A percentile compares a stretch with the other conserved stretches of the same genome.
These are phyloP conservation scores for Acanthurus leucopareius DNA, from an alignment of 2,797 vertebrate genomes.

Conservation along the genomic window DNA sequence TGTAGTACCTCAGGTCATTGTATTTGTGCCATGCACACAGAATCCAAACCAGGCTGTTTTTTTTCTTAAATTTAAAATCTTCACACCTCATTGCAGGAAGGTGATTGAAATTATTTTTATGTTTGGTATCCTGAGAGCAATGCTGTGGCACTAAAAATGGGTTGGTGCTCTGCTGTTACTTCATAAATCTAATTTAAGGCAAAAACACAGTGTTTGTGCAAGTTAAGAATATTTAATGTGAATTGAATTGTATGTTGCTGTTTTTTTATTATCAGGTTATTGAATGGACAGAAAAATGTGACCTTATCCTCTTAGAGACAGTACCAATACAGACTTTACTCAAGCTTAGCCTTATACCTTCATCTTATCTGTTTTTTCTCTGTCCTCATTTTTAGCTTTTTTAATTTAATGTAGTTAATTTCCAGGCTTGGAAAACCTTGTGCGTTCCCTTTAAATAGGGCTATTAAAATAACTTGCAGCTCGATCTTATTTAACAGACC, in stretches of 20 bases:
- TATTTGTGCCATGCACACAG: background rate
- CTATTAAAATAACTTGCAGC: constrained; percentile 50
- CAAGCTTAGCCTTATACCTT: background rate
- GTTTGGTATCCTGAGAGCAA: background rate
- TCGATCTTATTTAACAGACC: constrained; percentile 46
- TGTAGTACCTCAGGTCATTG: background rate
- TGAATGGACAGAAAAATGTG: background rate
- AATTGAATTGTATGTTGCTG: background rate
- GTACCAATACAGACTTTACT: background rate
- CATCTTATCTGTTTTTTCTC: constrained; percentile 1
- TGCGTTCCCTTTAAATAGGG: constrained; percentile 34
- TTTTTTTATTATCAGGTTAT: background rate
- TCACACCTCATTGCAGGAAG: background rate
- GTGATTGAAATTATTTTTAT: background rate
- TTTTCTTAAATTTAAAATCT: background rate
- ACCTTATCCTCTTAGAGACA: background rate
- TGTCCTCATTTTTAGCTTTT: constrained; percentile 9
- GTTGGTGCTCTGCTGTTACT: background rate
- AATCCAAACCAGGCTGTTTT: rapidly evolving
- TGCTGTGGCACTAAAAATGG: background rate
- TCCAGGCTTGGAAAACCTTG: constrained; percentile 26
- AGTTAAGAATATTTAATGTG: background rate
- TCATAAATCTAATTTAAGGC: no score
- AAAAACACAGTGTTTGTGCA: background rate
- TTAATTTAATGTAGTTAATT: constrained; percentile 30